Evolutionary conservation across 1,140 invertebrate genomes (phyloP), one percentile per base, ranked within the genome.

Genomic region (Drosophila sturtevanti): DNA sequence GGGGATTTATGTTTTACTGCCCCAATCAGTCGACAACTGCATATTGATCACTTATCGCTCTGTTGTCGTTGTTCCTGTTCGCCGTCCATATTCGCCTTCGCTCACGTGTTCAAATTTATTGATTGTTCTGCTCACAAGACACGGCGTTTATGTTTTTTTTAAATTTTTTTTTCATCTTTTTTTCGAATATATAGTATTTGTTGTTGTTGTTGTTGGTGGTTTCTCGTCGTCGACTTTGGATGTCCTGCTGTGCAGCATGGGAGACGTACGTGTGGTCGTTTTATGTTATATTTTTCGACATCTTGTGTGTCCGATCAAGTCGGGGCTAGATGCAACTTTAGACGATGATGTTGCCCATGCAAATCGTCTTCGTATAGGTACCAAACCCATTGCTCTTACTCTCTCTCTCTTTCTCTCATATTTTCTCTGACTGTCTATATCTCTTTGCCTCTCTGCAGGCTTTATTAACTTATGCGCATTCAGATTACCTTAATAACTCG

Each of bases 81-180:
- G 79, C 60, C 52, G 80, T 82, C 60, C 35, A 68, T 72, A 67
- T 79, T 78, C 55, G 75, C 70, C 81, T 72, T 72, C 81, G 89
- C 77, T 90, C 82, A 90, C 89, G 89, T 90, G 89, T 90, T 90
- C 77, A 90, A 90, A 90, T 90, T 90, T 90, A 90, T 90, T 90
- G 89, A 90, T 90, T 90, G 80, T 89, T 87, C 77, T 76, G 76
- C 71, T 81, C 69, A 84, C 84, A 84, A 89, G 84, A 79, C 79
- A 89, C 76, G 78, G 81, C 71, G 77, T 81, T 71, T 72, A 35
- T 68, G 81, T 72, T 72, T 67, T 31, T 31, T 6, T 31, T 31
- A 31, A 6, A 31, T 6, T 31, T 31, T 31, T 31, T 31, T 31
- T n/a, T n/a, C n/a, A n/a, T n/a, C 6, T 6, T 31, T 31, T 31